phyloP scores from a whole-genome alignment of 2,113 vertebrate genomes.

The Menura novaehollandiae region DNA sequence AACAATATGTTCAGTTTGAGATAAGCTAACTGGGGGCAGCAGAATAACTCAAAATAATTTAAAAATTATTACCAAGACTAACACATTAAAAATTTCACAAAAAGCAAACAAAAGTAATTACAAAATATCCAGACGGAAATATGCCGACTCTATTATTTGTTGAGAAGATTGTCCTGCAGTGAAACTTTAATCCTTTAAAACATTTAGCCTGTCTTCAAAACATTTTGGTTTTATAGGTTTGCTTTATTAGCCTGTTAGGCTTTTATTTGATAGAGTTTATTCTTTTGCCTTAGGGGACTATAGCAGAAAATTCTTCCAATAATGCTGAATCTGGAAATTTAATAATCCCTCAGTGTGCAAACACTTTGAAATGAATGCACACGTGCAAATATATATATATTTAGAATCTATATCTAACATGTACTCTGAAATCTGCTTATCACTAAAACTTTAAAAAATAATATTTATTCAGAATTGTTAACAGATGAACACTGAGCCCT shows the following conservation, averaged over 20 bases:
- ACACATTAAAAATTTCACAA: neutral
- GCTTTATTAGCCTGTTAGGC: neutral
- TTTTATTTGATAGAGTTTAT: neutral
- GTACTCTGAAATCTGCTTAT: neutral
- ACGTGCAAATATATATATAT: neutral
- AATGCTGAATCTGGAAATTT: neutral
- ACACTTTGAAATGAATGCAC: neutral
- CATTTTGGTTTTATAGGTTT: neutral
- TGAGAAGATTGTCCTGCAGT: neutral
- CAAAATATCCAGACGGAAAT: neutral
- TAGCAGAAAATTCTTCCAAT: neutral
- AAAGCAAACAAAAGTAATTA: constrained; percentile 17
- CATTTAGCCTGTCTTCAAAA: constrained; percentile 2
- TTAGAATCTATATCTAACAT: neutral
- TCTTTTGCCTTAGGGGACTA: neutral
- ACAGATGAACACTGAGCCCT: neutral
- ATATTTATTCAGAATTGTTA: neutral
- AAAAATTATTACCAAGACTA: neutral
- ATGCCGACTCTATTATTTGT: neutral
- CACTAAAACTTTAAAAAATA: neutral
- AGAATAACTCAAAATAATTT: neutral
- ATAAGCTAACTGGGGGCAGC: neutral
- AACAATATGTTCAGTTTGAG: neutral
- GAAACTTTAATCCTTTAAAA: constrained; percentile 13
- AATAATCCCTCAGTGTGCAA: neutral